Conservation (phyloP, 2,888 invertebrate species). For the Dasysyrphus albostriatus region DNA sequence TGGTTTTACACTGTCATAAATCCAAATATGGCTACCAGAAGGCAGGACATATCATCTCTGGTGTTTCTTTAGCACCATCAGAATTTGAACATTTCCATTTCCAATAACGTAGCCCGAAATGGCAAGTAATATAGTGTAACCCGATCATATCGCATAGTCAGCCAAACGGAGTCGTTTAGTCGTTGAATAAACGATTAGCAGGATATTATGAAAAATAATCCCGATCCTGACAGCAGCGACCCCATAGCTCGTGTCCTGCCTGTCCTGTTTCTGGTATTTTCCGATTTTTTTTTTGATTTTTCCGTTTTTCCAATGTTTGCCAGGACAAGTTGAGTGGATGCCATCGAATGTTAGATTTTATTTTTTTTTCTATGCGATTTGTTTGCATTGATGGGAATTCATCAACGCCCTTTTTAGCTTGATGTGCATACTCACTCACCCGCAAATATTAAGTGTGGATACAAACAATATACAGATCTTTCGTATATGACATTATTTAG, state of each 20-base stretch:
- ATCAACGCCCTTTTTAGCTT: conserved; percentile 63
- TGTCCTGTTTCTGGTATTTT: background rate
- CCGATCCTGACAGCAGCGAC: conserved; percentile 8
- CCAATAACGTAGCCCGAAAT: conserved; percentile 36
- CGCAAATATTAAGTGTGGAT: conserved; percentile 22
- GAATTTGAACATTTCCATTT: conserved; percentile 14
- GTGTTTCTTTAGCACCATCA: conserved; percentile 36
- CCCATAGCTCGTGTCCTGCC: background rate
- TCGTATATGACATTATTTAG: conserved; percentile 10
- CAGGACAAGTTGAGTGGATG: conserved; percentile 13
- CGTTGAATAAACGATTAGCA: conserved; percentile 72
- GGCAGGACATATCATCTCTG: conserved; percentile 3
- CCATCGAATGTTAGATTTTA: conserved; percentile 38
- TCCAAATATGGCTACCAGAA: conserved; percentile 51
- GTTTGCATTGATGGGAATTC: conserved; percentile 57
- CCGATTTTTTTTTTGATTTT: background rate
- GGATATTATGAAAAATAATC: conserved; percentile 71
- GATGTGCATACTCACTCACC: conserved; percentile 29
- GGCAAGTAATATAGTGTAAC: conserved; percentile 33
- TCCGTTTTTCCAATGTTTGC: background rate
- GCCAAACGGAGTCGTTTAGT: conserved; percentile 53
- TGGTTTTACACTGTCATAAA: conserved; percentile 62
- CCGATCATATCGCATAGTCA: conserved; percentile 9
- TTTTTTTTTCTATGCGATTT: conserved; percentile 33
- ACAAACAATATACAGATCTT: background rate